A percentile compares a stretch with the other conserved stretches of the same genome.
Evolutionary conservation across 2,797 vertebrate genomes (phyloP).

Genomic region (Coregonus suidteri): DNA sequence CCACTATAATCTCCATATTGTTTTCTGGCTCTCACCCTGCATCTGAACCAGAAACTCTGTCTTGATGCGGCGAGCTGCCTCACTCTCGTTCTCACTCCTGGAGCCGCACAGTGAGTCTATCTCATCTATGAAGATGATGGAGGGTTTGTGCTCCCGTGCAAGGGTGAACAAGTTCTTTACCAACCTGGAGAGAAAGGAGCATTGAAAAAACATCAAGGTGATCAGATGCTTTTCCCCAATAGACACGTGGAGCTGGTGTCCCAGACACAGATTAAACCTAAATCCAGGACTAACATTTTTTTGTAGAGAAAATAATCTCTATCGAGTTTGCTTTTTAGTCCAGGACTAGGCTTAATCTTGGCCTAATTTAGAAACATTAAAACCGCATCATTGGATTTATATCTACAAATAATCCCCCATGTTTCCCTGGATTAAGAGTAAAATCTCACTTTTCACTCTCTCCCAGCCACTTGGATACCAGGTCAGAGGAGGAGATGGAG

Average conservation of each 20-base stretch:
- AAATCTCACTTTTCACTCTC: constrained; percentile 97
- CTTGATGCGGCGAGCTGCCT: constrained; percentile 95
- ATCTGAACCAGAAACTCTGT: constrained; percentile 98
- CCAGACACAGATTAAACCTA: background rate
- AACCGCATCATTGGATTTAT: too few relatives aligned
- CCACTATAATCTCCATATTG: background rate
- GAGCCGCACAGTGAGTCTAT: constrained; percentile 96
- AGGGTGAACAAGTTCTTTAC: constrained; percentile 96
- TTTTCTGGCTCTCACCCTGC: constrained; percentile 81
- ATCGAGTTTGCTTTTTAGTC: too few relatives aligned
- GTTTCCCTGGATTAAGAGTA: background rate
- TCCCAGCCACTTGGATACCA: constrained; percentile 98
- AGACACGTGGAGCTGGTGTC: background rate
- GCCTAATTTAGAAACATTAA: too few relatives aligned
- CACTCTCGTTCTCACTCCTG: constrained; percentile 97
- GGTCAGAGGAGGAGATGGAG: constrained; percentile 94
- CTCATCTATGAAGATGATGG: constrained; percentile 99
- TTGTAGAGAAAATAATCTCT: too few relatives aligned
- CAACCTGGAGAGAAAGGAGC: constrained; percentile 71
- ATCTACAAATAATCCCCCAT: background rate
- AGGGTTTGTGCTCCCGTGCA: constrained; percentile 94
- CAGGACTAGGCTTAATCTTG: too few relatives aligned
- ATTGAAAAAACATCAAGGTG: background rate
- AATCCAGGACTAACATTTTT: too few relatives aligned
- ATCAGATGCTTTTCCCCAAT: background rate